phyloP scores from a whole-genome alignment of 2,797 vertebrate genomes.

The Avahi laniger region DNA sequence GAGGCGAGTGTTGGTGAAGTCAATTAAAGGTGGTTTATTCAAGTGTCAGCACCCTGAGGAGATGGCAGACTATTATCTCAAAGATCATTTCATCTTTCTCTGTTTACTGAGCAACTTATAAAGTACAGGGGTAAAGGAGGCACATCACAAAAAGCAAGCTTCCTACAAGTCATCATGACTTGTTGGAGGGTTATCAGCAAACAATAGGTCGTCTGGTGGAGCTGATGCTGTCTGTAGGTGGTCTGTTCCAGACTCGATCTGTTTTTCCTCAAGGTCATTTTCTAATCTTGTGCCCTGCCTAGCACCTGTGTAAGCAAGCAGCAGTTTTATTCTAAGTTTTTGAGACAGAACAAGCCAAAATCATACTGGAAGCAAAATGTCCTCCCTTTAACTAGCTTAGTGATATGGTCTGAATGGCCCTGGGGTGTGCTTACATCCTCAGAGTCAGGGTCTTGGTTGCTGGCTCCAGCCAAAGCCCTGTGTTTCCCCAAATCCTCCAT shows the following conservation, averaged over 20 bases:
- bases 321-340: neutral
- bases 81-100: neutral
- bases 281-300: neutral
- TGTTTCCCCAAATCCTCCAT: neutral
- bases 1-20: neutral
- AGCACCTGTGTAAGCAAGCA: neutral
- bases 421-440: neutral
- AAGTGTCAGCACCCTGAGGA: neutral
- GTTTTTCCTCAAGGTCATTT: neutral
- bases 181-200: neutral
- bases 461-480: neutral
- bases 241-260: neutral
- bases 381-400: neutral
- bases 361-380: neutral
- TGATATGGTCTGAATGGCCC: neutral
- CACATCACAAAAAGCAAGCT: neutral
- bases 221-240: neutral
- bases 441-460: neutral
- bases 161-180: neutral
- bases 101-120: neutral
- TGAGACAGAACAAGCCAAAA: neutral
- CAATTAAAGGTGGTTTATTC: neutral
- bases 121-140: neutral
- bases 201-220: neutral
- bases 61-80: neutral